Percentiles rank a stretch among this genome's conserved stretches.
These are phyloP conservation scores for Urocynchramus pylzowi DNA, from an alignment of 2,113 vertebrate species.

Conservation along the genomic window DNA sequence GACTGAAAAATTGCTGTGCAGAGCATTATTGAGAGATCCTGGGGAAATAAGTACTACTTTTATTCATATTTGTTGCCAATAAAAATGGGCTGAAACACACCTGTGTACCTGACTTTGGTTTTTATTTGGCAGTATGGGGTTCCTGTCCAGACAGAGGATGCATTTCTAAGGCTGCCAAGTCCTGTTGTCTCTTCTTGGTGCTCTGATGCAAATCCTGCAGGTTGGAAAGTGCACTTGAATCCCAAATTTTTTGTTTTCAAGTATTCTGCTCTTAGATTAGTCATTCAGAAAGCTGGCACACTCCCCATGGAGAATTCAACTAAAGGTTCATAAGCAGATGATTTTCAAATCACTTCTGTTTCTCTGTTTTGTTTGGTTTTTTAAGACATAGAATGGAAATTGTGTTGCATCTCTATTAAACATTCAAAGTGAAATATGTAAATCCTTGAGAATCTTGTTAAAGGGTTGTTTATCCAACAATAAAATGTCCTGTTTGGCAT, in stretches of 20 bases:
- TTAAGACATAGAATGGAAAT: not conserved
- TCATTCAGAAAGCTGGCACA: not conserved
- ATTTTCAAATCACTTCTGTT: not conserved
- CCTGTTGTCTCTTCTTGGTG: constrained; percentile 78
- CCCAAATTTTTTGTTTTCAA: not conserved
- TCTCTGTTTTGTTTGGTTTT: not conserved
- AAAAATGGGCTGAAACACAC: not conserved
- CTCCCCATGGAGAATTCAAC: not conserved
- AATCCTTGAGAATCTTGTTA: not conserved
- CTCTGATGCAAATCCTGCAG: constrained; percentile 84
- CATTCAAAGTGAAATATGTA: not conserved
- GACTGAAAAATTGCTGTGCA: not conserved
- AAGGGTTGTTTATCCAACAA: not conserved
- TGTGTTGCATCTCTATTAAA: not conserved
- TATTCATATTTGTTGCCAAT: not conserved
- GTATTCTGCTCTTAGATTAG: not conserved
- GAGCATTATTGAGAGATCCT: not conserved
- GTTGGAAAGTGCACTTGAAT: constrained; percentile 57
- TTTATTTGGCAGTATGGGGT: constrained; percentile 79
- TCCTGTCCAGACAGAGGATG: constrained; percentile 67
- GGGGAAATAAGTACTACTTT: not conserved
- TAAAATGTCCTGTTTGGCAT: not conserved
- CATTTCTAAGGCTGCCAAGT: constrained; percentile 79
- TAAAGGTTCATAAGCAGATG: not conserved
- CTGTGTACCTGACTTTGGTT: not conserved